Conservation (phyloP, 2,797 vertebrate species). For the Morelia viridis region DNA sequence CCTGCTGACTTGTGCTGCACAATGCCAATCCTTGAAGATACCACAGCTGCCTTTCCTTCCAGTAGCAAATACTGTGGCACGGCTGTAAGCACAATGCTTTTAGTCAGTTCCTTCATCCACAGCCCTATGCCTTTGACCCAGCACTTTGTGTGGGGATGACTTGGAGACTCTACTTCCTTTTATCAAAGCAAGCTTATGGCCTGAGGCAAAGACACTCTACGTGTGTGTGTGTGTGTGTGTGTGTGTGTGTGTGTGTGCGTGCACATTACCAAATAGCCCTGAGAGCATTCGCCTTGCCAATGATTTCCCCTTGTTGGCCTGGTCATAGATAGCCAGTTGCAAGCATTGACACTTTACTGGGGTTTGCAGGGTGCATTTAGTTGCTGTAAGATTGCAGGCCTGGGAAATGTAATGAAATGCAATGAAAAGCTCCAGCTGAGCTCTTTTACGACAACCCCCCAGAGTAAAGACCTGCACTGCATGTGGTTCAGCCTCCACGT, state of each 20-base stretch:
- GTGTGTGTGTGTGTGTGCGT: not conserved
- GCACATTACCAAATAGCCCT: not conserved
- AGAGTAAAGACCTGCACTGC: not conserved
- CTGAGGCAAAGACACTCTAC: not conserved
- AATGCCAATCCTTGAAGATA: not conserved
- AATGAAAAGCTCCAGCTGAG: constrained; percentile 25
- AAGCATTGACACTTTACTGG: not conserved
- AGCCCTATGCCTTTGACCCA: not conserved
- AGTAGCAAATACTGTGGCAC: not conserved
- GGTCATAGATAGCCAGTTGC: constrained; percentile 1
- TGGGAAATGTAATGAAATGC: constrained; percentile 24
- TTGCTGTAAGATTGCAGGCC: constrained; percentile 6
- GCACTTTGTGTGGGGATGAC: not conserved
- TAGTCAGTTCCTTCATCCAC: not conserved
- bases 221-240: not conserved
- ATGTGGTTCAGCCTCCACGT: not conserved
- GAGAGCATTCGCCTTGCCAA: not conserved
- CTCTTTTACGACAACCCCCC: not conserved
- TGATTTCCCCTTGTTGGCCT: not conserved
- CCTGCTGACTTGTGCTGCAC: not conserved
- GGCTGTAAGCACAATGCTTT: not conserved
- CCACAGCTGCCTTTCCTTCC: not conserved
- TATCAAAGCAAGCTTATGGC: not conserved
- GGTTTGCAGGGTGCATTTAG: not conserved
- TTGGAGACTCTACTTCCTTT: not conserved